Evolutionary conservation across 2,888 invertebrate species (phyloP).

Genomic region (Leptopilina myrica): DNA sequence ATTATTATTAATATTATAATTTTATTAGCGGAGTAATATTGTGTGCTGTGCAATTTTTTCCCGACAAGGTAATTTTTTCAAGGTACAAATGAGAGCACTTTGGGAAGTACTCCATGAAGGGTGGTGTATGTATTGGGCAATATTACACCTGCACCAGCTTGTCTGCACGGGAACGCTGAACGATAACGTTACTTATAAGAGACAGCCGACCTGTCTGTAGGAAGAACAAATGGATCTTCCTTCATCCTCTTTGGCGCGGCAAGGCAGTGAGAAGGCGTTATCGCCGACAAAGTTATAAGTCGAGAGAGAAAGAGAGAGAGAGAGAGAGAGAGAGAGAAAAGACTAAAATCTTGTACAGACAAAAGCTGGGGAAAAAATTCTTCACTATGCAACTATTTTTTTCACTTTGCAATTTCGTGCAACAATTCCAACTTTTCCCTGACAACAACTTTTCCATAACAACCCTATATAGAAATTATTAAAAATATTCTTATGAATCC

Average conservation of each 20-base stretch:
- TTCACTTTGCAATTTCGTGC: not conserved
- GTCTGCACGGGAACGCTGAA: constrained; percentile 28
- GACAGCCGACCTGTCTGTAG: constrained; percentile 32
- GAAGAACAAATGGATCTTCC: constrained; percentile 44
- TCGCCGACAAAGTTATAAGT: constrained; percentile 39
- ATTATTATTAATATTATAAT: no score
- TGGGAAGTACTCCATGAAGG: constrained; percentile 16
- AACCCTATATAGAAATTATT: no score
- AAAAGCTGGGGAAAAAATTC: not conserved
- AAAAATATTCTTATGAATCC: not conserved
- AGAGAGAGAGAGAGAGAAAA: no score
- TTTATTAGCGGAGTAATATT: not conserved
- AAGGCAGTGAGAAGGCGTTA: constrained; percentile 24
- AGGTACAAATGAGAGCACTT: constrained; percentile 31
- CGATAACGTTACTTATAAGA: constrained; percentile 44
- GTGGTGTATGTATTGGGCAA: constrained; percentile 9
- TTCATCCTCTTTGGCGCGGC: constrained; percentile 33
- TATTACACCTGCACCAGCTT: constrained; percentile 37
- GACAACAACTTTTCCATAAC: no score
- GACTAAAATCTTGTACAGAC: constrained; percentile 25
- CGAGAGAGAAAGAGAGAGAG: no score
- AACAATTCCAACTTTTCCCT: no score
- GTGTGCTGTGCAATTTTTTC: not conserved
- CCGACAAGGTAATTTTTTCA: constrained; percentile 19
- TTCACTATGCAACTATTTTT: constrained; percentile 5